Conservation (phyloP, 2,113 vertebrate species). For the Lophius piscatorius region DNA sequence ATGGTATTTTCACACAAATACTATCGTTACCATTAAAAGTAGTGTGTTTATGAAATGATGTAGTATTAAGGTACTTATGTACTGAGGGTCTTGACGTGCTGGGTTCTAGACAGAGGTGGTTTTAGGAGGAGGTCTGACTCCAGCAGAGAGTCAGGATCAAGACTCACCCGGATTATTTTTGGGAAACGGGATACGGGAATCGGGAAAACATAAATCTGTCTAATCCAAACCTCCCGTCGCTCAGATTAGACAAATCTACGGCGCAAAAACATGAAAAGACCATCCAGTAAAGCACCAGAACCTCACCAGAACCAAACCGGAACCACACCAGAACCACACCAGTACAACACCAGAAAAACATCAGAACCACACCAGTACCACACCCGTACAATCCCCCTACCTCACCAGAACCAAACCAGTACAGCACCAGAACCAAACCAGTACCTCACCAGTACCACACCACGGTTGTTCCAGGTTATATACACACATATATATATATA, state of each 20-base stretch:
- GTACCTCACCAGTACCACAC: too few species aligned
- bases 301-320: background rate
- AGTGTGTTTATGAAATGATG: too few species aligned
- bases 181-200: background rate
- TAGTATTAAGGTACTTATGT: too few species aligned
- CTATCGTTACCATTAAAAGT: too few species aligned
- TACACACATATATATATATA: too few species aligned
- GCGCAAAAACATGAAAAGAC: background rate
- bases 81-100: too few species aligned
- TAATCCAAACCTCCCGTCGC: slow-evolving; percentile 23
- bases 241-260: slow-evolving; percentile 16
- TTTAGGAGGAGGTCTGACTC: background rate
- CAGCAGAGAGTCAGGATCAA: slow-evolving; percentile 26
- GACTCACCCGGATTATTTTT: slow-evolving; percentile 18
- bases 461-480: too few species aligned
- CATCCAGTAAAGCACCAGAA: background rate
- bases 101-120: background rate
- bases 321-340: background rate
- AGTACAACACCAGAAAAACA: background rate
- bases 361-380: too few species aligned
- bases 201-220: slow-evolving; percentile 6
- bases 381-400: too few species aligned
- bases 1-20: too few species aligned
- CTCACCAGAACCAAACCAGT: too few species aligned
- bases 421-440: too few species aligned